These are phyloP conservation scores for Dynastes hyllus DNA, from an alignment of 2,888 invertebrate species.

Conservation along the genomic window DNA sequence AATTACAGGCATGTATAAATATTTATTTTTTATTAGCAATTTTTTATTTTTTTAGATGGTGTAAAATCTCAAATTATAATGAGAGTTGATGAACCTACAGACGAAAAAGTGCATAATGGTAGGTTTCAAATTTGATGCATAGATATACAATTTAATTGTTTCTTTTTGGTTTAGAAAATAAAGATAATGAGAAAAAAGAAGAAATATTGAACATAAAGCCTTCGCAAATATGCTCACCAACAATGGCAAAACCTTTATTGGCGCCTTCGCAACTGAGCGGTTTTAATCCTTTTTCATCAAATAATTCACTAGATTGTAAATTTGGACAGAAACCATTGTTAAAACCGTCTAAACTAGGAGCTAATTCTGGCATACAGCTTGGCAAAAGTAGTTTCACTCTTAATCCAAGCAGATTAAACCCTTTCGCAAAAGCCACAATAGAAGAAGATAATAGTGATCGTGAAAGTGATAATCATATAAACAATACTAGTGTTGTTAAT, in stretches of 20 bases:
- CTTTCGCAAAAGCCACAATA: slow-evolving; percentile 60
- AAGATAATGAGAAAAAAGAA: slow-evolving; percentile 60
- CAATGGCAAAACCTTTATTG: slow-evolving; percentile 43
- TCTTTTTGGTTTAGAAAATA: slow-evolving; percentile 58
- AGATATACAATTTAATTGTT: background rate
- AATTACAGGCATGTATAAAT: background rate
- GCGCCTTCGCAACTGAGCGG: slow-evolving; percentile 44
- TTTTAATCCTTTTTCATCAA: slow-evolving; percentile 38
- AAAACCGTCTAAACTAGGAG: slow-evolving; percentile 61
- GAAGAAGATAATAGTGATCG: slow-evolving; percentile 57
- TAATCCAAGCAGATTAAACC: slow-evolving; percentile 68
- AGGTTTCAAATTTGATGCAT: background rate
- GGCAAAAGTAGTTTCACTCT: slow-evolving; percentile 62
- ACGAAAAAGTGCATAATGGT: slow-evolving; percentile 64
- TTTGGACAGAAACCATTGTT: slow-evolving; percentile 53
- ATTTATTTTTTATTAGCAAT: background rate
- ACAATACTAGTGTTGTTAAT: slow-evolving; percentile 59
- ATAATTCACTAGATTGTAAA: slow-evolving; percentile 42
- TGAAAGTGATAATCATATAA: slow-evolving; percentile 59
- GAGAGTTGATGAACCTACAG: slow-evolving; percentile 66
- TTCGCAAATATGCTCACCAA: slow-evolving; percentile 57
- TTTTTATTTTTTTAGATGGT: slow-evolving; percentile 53
- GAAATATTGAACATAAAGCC: slow-evolving; percentile 60
- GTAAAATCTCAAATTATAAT: slow-evolving; percentile 65
- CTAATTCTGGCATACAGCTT: slow-evolving; percentile 53